Percentiles rank a stretch among this genome's conserved stretches.
phyloP scores from a whole-genome alignment of 37 sponge, comb jelly and placozoan species.

The Axinella damicornis region DNA sequence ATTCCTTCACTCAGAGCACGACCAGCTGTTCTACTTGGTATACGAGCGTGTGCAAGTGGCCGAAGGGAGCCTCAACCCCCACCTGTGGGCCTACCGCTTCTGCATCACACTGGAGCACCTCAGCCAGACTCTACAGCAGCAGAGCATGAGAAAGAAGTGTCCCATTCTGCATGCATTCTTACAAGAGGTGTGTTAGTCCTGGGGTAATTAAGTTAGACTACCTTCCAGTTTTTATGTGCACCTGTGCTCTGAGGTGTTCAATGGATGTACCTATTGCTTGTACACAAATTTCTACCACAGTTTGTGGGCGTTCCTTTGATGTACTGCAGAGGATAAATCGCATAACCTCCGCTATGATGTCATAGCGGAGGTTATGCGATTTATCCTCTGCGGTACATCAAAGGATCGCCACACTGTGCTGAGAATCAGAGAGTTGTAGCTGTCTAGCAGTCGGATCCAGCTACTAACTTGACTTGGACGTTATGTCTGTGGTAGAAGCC shows the following conservation, averaged over 20 bases:
- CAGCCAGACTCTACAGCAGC: constrained; percentile 25
- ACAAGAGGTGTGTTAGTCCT: constrained; percentile 34
- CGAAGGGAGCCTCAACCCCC: constrained; percentile 33
- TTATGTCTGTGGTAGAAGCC: too few relatives aligned
- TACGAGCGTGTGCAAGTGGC: constrained; percentile 54
- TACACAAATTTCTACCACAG: too few relatives aligned
- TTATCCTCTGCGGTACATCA: too few relatives aligned
- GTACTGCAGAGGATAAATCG: too few relatives aligned
- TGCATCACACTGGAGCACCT: constrained; percentile 73
- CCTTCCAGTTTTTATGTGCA: background rate
- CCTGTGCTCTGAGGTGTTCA: background rate
- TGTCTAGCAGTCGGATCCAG: too few relatives aligned
- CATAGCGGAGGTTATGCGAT: too few relatives aligned
- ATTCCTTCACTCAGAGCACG: constrained; percentile 59
- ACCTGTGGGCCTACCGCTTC: constrained; percentile 69
- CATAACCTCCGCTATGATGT: too few relatives aligned
- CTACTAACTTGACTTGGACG: too few relatives aligned
- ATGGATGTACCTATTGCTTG: background rate
- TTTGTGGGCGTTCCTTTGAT: too few relatives aligned
- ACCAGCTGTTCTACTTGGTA: constrained; percentile 61
- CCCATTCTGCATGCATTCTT: constrained; percentile 71
- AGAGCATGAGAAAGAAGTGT: constrained; percentile 24
- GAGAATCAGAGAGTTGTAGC: too few relatives aligned
- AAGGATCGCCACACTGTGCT: too few relatives aligned
- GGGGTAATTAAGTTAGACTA: background rate